phyloP scores from a whole-genome alignment of 37 sponge, comb jelly and placozoan species.

The Spongilla lacustris region DNA sequence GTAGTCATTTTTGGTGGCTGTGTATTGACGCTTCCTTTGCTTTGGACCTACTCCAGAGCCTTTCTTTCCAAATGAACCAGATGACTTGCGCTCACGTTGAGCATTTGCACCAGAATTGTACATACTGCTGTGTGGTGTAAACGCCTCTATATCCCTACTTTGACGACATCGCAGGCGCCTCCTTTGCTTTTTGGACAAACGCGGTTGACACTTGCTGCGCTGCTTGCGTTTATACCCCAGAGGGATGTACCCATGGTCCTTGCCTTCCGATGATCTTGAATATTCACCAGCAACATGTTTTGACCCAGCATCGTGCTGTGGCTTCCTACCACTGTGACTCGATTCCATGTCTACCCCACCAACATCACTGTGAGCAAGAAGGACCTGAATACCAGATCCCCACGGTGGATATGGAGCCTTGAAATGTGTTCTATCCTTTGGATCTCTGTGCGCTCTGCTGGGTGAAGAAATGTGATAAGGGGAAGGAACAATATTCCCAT shows the following conservation, averaged over 20 bases:
- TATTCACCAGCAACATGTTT: not conserved
- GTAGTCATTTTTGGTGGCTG: not conserved
- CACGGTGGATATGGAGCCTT: not conserved
- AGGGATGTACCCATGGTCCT: not conserved
- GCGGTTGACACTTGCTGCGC: not conserved
- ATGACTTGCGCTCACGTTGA: not conserved
- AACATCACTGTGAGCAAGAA: not conserved
- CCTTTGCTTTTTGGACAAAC: not conserved
- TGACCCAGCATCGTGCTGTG: not conserved
- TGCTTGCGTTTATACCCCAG: not conserved
- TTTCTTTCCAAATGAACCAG: not conserved
- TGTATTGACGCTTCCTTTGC: not conserved
- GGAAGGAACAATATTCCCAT: not conserved
- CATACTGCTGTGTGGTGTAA: not conserved
- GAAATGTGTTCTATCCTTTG: not conserved
- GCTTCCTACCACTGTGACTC: not conserved
- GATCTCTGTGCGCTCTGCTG: not conserved
- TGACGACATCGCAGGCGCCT: not conserved
- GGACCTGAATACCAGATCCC: not conserved
- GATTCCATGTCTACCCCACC: not conserved
- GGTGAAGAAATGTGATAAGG: not conserved
- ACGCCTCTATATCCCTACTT: not conserved
- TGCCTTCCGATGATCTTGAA: not conserved
- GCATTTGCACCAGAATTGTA: not conserved
- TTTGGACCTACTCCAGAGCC: not conserved